phyloP scores from a whole-genome alignment of 1,140 invertebrate genomes.

The Mylabris phalerata region DNA sequence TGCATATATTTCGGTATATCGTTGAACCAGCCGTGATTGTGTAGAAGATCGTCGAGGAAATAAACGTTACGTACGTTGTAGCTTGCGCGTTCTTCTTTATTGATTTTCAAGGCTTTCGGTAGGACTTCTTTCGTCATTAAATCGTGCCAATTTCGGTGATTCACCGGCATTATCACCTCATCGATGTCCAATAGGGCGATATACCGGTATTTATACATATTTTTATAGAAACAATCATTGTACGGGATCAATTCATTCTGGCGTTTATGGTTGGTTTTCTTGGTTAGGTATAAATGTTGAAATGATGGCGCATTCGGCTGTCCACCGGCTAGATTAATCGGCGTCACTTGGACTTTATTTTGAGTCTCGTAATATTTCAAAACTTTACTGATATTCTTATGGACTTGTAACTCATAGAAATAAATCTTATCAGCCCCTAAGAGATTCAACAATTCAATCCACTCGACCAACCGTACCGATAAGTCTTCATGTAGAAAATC shows the following conservation, averaged over 20 bases:
- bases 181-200: constrained; percentile 88
- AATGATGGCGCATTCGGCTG: constrained; percentile 84
- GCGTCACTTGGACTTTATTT: constrained; percentile 76
- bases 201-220: constrained; percentile 85
- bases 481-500: constrained; percentile 89
- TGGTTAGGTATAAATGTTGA: constrained; percentile 81
- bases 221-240: constrained; percentile 93
- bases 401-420: constrained; percentile 85
- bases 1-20: constrained; percentile 86
- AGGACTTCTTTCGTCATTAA: constrained; percentile 62
- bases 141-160: constrained; percentile 66
- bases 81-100: constrained; percentile 67
- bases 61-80: constrained; percentile 93
- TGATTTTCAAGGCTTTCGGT: constrained; percentile 58
- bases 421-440: constrained; percentile 90
- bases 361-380: constrained; percentile 70
- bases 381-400: constrained; percentile 86
- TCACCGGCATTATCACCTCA: constrained; percentile 89
- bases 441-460: constrained; percentile 82
- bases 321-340: constrained; percentile 81
- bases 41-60: constrained; percentile 83
- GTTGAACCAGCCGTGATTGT: constrained; percentile 74
- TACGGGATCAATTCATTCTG: constrained; percentile 95
- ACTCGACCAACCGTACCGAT: constrained; percentile 85
- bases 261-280: constrained; percentile 84